Evolutionary conservation across 2,797 vertebrate species (phyloP).

Genomic region (Paratrypauchen microcephalus): DNA sequence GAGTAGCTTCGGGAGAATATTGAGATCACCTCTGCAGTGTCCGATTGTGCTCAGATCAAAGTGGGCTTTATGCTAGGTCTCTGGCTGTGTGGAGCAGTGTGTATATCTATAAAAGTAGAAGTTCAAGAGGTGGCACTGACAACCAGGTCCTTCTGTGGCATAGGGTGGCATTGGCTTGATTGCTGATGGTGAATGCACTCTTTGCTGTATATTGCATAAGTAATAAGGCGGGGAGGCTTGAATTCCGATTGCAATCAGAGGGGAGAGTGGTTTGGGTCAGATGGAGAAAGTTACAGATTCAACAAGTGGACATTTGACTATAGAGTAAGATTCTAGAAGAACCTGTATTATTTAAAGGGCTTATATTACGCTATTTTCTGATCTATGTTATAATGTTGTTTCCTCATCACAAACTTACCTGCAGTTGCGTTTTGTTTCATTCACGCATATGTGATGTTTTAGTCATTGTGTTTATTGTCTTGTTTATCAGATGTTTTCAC

Average conservation of each 20-base stretch:
- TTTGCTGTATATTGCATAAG: constrained; percentile 54
- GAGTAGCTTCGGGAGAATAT: constrained; percentile 39
- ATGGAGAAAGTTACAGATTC: constrained; percentile 47
- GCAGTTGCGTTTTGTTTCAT: too few species aligned
- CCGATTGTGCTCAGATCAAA: constrained; percentile 65
- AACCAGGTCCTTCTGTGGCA: constrained; percentile 11
- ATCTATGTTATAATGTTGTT: too few species aligned
- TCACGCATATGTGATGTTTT: too few species aligned
- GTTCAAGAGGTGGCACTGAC: neutral
- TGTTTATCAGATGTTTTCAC: too few species aligned
- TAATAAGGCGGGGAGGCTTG: constrained; percentile 44
- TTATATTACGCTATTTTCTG: too few species aligned
- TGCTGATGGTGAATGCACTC: constrained; percentile 56
- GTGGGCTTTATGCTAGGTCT: constrained; percentile 45
- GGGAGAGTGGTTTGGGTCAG: constrained; percentile 12
- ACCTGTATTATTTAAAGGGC: neutral
- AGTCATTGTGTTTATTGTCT: too few species aligned
- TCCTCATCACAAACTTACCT: too few species aligned
- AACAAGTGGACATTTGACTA: constrained; percentile 53
- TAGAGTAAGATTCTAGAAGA: neutral
- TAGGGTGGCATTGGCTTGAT: constrained; percentile 58
- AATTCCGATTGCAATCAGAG: constrained; percentile 67
- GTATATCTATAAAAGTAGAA: constrained; percentile 15
- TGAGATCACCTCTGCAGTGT: constrained; percentile 53
- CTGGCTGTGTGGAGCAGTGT: constrained; percentile 35